phyloP scores from a whole-genome alignment of 2,888 invertebrate genomes.

The Patella ulyssiponensis region DNA sequence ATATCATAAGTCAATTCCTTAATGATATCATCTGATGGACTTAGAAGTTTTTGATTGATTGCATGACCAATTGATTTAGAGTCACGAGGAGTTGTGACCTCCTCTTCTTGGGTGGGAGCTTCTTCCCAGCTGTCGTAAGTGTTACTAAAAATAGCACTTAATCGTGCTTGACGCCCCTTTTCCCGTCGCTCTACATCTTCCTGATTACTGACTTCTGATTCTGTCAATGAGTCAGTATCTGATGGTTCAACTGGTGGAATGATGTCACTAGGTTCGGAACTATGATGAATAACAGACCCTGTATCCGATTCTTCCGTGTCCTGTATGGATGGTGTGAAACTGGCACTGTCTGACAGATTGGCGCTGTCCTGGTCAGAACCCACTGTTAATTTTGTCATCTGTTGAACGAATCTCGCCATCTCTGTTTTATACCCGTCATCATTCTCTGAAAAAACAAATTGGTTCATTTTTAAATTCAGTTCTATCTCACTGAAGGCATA shows the following conservation, averaged over 20 bases:
- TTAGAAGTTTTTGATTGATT: neutral
- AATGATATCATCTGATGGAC: neutral
- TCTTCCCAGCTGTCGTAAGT: neutral
- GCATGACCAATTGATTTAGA: neutral
- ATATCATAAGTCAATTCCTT: no score
- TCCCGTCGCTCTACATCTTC: neutral
- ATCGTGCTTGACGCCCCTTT: neutral
- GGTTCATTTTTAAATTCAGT: no score
- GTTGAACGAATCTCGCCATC: conserved; percentile 50
- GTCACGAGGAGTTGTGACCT: neutral
- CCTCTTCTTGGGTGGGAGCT: neutral
- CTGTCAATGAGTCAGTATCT: conserved; percentile 37
- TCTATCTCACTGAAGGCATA: no score
- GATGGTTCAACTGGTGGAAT: conserved; percentile 26
- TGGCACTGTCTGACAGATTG: conserved; percentile 30
- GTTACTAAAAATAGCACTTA: conserved; percentile 8
- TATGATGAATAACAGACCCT: conserved; percentile 39
- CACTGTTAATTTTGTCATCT: conserved; percentile 45
- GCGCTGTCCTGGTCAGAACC: conserved; percentile 17
- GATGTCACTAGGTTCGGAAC: neutral
- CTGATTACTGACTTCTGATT: conserved; percentile 9
- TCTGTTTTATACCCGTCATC: conserved; percentile 42
- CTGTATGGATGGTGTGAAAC: conserved; percentile 24
- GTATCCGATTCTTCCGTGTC: conserved; percentile 43
- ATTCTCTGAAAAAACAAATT: no score